phyloP scores from a whole-genome alignment of 2,113 vertebrate genomes.

The Entomyzon cyanotis region DNA sequence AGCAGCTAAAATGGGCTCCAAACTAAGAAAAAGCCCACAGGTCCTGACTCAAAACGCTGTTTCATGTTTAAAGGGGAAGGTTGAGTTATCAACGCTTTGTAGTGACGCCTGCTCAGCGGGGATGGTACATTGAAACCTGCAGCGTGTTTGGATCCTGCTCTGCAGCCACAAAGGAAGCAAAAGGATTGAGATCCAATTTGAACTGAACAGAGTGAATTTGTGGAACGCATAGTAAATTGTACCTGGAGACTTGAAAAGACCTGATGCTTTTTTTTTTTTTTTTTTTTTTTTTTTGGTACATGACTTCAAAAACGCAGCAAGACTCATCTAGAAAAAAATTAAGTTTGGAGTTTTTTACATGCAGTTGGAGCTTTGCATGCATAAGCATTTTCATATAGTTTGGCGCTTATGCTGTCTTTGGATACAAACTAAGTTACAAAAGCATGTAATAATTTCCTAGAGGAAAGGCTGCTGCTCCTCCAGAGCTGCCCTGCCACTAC shows the following conservation, averaged over 20 bases:
- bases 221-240: neutral
- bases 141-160: neutral
- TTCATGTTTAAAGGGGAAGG: constrained; percentile 49
- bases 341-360: neutral
- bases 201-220: neutral
- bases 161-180: neutral
- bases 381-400: neutral
- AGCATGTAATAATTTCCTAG: neutral
- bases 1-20: constrained; percentile 38
- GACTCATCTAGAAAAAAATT: neutral
- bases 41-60: neutral
- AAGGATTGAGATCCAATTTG: neutral
- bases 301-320: neutral
- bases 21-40: constrained; percentile 17
- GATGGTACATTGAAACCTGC: neutral
- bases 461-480: neutral
- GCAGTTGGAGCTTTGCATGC: neutral
- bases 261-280: neutral
- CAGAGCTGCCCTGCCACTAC: neutral
- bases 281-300: neutral
- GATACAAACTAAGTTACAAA: neutral
- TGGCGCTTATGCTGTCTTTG: neutral
- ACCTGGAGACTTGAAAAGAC: neutral
- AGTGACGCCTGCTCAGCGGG: neutral
- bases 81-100: neutral